Percentiles rank a stretch among this genome's conserved stretches.
Conservation (phyloP, 2,888 invertebrate genomes). For the Encarsia formosa region DNA sequence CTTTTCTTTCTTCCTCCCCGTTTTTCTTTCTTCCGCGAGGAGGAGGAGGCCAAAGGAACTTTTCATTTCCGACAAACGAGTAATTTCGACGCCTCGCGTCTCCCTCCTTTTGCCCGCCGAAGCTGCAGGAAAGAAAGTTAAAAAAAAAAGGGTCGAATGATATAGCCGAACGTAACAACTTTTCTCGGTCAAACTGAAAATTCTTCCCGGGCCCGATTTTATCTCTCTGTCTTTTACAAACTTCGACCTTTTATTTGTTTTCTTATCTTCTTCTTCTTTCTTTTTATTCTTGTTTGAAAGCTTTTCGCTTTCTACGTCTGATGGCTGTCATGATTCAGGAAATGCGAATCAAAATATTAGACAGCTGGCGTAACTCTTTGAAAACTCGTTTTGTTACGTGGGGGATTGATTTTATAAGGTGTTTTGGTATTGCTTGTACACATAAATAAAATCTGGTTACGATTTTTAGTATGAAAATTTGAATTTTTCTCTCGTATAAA, state of each 20-base stretch:
- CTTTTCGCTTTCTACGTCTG: too few relatives aligned
- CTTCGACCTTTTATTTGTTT: background rate
- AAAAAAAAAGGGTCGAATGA: conserved; percentile 3
- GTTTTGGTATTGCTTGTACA: too few relatives aligned
- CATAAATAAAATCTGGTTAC: too few relatives aligned
- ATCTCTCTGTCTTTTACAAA: background rate
- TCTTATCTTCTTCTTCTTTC: background rate
- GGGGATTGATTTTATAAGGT: too few relatives aligned
- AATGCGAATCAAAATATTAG: too few relatives aligned
- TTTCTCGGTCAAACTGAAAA: conserved; percentile 21
- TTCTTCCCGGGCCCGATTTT: background rate
- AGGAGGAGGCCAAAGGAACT: conserved; percentile 9
- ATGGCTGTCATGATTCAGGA: too few relatives aligned
- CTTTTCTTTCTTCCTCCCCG: too few relatives aligned
- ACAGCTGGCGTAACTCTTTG: too few relatives aligned
- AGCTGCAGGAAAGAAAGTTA: background rate
- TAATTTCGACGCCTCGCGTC: conserved; percentile 21
- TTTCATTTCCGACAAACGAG: conserved; percentile 24
- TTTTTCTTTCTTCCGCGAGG: too few relatives aligned
- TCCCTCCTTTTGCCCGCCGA: background rate
- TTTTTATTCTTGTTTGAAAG: background rate
- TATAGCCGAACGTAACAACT: background rate
- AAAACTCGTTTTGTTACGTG: too few relatives aligned
- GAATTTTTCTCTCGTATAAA: too few relatives aligned
- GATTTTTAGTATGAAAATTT: too few relatives aligned